A percentile compares a stretch with the other conserved stretches of the same genome.
These are phyloP conservation scores for Sphaerodactylus townsendi DNA, from an alignment of 2,113 vertebrate species.

Conservation along the genomic window DNA sequence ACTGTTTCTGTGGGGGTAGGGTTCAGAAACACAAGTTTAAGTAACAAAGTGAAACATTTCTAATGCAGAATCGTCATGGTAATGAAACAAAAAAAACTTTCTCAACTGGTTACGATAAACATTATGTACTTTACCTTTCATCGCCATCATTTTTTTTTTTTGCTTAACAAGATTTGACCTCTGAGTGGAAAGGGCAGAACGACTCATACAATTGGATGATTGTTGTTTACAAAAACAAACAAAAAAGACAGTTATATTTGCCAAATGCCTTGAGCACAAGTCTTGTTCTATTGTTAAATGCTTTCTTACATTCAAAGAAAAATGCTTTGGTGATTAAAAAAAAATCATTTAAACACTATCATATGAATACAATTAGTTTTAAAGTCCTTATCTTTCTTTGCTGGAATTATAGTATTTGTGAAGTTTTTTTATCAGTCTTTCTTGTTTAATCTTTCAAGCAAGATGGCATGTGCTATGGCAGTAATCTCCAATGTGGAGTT, in stretches of 20 bases:
- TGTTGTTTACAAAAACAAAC: slow-evolving; percentile 55
- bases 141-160: background rate
- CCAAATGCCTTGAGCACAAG: slow-evolving; percentile 33
- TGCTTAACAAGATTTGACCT: slow-evolving; percentile 27
- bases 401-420: slow-evolving; percentile 13
- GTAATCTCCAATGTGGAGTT: background rate
- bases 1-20: background rate
- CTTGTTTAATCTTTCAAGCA: slow-evolving; percentile 28
- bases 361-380: slow-evolving; percentile 50
- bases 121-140: background rate
- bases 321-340: slow-evolving; percentile 10
- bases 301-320: slow-evolving; percentile 39
- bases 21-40: background rate
- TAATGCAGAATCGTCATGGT: background rate
- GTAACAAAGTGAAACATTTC: background rate
- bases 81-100: background rate
- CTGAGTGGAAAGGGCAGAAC: slow-evolving; percentile 39
- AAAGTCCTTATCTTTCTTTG: slow-evolving; percentile 15
- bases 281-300: background rate
- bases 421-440: slow-evolving; percentile 17
- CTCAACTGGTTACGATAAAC: background rate
- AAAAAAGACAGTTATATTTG: background rate
- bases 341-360: slow-evolving; percentile 28
- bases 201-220: slow-evolving; percentile 42
- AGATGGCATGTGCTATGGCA: background rate